A percentile compares a stretch with the other conserved stretches of the same genome.
Conservation (phyloP, 2,888 invertebrate species). For the Torymus texanus region DNA sequence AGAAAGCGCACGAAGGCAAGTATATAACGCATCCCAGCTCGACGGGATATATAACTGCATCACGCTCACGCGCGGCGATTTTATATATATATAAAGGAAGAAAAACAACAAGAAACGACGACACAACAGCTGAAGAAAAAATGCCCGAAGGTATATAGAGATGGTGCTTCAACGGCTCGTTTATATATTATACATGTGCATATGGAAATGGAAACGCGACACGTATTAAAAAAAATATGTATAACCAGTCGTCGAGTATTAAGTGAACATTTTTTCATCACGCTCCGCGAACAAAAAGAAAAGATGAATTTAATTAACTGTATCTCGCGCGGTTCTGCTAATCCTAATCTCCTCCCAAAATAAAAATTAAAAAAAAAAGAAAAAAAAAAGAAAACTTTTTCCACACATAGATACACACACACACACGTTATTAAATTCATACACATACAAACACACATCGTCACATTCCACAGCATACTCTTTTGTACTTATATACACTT, state of each 20-base stretch:
- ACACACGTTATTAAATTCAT: no score
- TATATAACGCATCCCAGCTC: neutral
- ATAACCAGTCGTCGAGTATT: slow-evolving; percentile 43
- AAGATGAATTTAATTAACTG: no score
- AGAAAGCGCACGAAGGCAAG: neutral
- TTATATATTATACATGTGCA: slow-evolving; percentile 33
- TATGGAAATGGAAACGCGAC: neutral
- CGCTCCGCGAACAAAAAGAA: no score
- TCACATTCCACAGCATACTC: neutral
- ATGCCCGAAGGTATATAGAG: no score
- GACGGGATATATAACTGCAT: neutral
- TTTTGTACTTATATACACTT: slow-evolving; percentile 33
- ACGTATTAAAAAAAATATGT: neutral
- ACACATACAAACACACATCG: no score
- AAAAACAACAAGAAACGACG: no score
- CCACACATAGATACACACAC: no score
- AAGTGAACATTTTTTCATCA: slow-evolving; percentile 26
- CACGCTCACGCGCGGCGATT: neutral
- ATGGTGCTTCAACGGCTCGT: neutral
- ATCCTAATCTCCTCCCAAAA: no score
- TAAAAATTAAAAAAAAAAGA: no score
- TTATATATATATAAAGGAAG: slow-evolving; percentile 16
- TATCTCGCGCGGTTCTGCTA: no score
- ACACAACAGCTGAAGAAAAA: no score
- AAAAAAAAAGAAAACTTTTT: no score